Conservation (phyloP, 2,888 invertebrate genomes). For the Pasiphila rectangulata region DNA sequence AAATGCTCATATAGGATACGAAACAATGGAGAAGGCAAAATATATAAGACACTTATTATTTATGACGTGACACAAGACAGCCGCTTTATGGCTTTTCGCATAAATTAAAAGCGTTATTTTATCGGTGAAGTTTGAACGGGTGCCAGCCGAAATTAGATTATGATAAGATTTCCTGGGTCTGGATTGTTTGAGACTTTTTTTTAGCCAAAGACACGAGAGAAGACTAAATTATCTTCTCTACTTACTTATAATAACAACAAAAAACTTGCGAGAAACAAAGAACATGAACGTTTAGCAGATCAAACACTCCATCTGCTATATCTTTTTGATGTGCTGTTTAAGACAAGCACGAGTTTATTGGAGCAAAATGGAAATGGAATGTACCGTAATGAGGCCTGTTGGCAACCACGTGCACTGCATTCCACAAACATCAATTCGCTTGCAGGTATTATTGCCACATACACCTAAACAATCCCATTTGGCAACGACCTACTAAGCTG, state of each 20-base stretch:
- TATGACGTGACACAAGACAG: not conserved
- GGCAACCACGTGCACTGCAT: slow-evolving; percentile 15
- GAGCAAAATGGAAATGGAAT: slow-evolving; percentile 6
- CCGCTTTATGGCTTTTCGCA: not conserved
- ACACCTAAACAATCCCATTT: slow-evolving; percentile 4
- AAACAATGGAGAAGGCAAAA: slow-evolving; percentile 13
- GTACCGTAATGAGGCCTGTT: slow-evolving; percentile 8
- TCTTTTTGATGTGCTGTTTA: not conserved
- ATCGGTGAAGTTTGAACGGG: too few relatives aligned
- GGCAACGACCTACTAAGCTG: slow-evolving; percentile 2
- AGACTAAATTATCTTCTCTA: too few relatives aligned
- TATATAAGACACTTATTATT: not conserved
- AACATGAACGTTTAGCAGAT: too few relatives aligned
- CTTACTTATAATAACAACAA: too few relatives aligned
- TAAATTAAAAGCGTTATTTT: too few relatives aligned
- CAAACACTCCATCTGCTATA: too few relatives aligned
- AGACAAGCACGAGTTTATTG: not conserved
- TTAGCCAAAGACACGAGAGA: too few relatives aligned
- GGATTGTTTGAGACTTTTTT: too few relatives aligned
- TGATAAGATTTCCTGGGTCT: too few relatives aligned
- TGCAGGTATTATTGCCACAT: not conserved
- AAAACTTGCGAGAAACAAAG: too few relatives aligned
- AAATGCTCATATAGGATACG: slow-evolving; percentile 12
- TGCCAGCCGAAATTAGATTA: too few relatives aligned
- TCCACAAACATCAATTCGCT: slow-evolving; percentile 6